These are phyloP conservation scores for Elachura formosa DNA, from an alignment of 2,113 vertebrate genomes.

Conservation along the genomic window DNA sequence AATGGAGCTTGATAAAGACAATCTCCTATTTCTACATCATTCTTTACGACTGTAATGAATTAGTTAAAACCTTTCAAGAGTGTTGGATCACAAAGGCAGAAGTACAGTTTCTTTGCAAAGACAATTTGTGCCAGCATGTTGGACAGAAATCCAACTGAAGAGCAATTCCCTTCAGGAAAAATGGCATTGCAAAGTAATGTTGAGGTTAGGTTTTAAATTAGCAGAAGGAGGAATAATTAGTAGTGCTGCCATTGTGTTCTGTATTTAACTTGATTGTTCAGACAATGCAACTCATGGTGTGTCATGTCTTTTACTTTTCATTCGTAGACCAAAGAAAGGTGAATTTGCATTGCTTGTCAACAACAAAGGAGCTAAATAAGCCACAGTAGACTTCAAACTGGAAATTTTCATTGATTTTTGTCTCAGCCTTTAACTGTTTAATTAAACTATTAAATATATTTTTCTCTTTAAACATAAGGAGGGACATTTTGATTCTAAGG, in stretches of 20 bases:
- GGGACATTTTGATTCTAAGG: not conserved
- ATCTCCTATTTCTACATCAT: not conserved
- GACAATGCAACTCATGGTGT: not conserved
- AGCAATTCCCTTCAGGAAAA: not conserved
- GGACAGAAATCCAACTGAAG: not conserved
- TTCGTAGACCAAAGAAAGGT: not conserved
- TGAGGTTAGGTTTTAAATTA: conserved; percentile 4
- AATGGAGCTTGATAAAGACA: not conserved
- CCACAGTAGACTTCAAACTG: not conserved
- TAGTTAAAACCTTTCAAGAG: conserved; percentile 18
- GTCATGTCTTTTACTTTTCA: not conserved
- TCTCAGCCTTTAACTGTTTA: not conserved
- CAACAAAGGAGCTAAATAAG: not conserved
- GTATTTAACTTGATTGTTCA: not conserved
- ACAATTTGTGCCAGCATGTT: not conserved
- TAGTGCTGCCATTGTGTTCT: not conserved
- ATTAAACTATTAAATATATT: not conserved
- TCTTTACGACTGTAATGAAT: not conserved
- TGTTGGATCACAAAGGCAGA: not conserved
- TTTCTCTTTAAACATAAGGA: not conserved
- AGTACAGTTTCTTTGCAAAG: not conserved
- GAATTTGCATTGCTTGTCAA: not conserved
- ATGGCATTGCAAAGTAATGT: not conserved
- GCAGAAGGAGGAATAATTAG: conserved; percentile 7
- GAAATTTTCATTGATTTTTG: not conserved